Evolutionary conservation across 1,140 invertebrate genomes (phyloP), one percentile per base, ranked within the genome.

Genomic region (Pseudobourletiella spinata): DNA sequence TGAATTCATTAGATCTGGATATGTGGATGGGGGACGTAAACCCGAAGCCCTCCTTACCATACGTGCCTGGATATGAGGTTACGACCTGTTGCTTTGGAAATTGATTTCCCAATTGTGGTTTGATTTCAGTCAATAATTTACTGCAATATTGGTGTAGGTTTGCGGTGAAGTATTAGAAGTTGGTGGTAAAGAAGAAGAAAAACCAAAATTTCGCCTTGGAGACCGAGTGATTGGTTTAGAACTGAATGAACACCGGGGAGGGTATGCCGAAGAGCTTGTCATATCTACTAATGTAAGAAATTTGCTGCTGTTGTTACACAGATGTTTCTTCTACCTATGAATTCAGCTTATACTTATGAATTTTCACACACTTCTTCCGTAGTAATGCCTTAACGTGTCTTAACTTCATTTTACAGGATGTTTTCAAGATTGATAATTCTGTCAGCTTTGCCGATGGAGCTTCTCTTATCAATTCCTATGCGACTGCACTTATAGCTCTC

Each of bases 1-100:
- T 84, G n/a, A 84, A 84, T 73, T 77, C 77, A 56, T 75, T 80
- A 3, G 82, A 84, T 73, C 71, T 78, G 30, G 71, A 80, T 20
- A 71, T 79, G 50, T 74, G 72, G 61, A 70, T 75, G 65, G 81
- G 81, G 58, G 70, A 75, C 42, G 78, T 81, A 65, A 75, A 77
- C 50, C 70, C 70, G 2, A 71, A 77, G 63, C 73, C 76, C 4
- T 72, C 70, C 35, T 72, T 79, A 55, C 82, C 82, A 22, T 76
- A 77, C 67, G 71, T 79, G 18, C 77, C 81, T 25, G 82, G 82
- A 15, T 81, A 79, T 73, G 82, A 83, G 71, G 54, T 83, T 26
- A 74, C 11, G 11, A 11, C 11, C 72, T 80, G 76, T n/a, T n/a
- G n/a, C n/a, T 3, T 62, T 71, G 11, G 25, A 65, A 20, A 22